Conservation (phyloP, 2,797 vertebrate species). For the Paguma larvata region DNA sequence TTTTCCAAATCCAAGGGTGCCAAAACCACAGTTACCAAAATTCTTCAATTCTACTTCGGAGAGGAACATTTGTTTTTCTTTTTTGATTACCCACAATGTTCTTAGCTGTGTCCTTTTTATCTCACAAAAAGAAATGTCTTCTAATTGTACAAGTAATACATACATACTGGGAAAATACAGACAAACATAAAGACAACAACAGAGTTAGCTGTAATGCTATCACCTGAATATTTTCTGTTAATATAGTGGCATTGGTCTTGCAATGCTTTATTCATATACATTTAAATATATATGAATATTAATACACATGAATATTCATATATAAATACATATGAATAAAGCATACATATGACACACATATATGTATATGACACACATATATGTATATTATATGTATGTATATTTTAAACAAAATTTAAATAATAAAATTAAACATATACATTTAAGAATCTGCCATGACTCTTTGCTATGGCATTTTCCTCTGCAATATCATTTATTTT, state of each 20-base stretch:
- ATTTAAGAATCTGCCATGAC: not conserved
- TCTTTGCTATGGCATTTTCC: not conserved
- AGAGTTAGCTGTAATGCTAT: not conserved
- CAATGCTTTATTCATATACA: not conserved
- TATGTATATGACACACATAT: not conserved
- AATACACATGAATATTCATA: too few relatives aligned
- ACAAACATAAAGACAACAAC: not conserved
- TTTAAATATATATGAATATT: not conserved
- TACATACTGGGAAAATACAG: not conserved
- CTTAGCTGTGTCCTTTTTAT: slow-evolving; percentile 5
- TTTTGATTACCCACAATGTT: not conserved
- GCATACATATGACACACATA: not conserved
- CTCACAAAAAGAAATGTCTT: slow-evolving; percentile 16
- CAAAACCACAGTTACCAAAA: not conserved
- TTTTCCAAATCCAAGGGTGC: not conserved
- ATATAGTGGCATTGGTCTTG: not conserved
- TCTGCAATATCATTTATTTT: not conserved
- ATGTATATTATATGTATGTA: too few relatives aligned
- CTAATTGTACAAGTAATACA: not conserved
- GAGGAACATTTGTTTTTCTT: not conserved
- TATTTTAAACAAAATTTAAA: slow-evolving; percentile 13
- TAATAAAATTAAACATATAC: not conserved
- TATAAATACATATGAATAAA: too few relatives aligned
- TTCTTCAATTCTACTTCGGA: not conserved
- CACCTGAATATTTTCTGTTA: not conserved